Conservation (phyloP, 2,888 invertebrate genomes). For the Osedax frankpressi region DNA sequence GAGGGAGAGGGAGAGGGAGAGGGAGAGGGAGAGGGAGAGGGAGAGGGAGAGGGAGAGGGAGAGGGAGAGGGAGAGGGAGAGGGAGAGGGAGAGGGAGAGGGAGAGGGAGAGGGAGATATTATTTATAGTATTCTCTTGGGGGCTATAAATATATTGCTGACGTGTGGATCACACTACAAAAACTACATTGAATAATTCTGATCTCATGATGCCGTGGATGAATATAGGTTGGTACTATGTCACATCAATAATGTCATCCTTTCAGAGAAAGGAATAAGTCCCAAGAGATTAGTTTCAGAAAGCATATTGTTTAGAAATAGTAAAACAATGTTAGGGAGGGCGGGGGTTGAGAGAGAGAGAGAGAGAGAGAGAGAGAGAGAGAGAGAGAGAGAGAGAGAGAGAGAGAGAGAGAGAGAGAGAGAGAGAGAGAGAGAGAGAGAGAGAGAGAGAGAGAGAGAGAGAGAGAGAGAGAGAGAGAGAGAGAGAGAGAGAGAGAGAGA, state of each 20-base stretch:
- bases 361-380: slow-evolving; percentile 13
- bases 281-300: too few species aligned
- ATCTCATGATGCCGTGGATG: too few species aligned
- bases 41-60: neutral
- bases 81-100: neutral
- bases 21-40: neutral
- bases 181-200: too few species aligned
- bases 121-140: too few species aligned
- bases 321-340: too few species aligned
- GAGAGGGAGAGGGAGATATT: neutral
- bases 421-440: slow-evolving; percentile 7
- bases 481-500: slow-evolving; percentile 15
- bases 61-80: neutral
- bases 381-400: slow-evolving; percentile 19
- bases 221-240: too few species aligned
- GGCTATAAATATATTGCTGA: too few species aligned
- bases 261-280: too few species aligned
- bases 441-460: slow-evolving; percentile 17
- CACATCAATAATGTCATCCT: too few species aligned
- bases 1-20: neutral
- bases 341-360: neutral
- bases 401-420: slow-evolving; percentile 22
- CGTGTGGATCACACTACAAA: too few species aligned
- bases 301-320: too few species aligned
- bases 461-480: slow-evolving; percentile 21